A percentile compares a stretch with the other conserved stretches of the same genome.
These are phyloP conservation scores for Thripadectes ignobilis DNA, from an alignment of 2,797 vertebrate genomes.

Conservation along the genomic window DNA sequence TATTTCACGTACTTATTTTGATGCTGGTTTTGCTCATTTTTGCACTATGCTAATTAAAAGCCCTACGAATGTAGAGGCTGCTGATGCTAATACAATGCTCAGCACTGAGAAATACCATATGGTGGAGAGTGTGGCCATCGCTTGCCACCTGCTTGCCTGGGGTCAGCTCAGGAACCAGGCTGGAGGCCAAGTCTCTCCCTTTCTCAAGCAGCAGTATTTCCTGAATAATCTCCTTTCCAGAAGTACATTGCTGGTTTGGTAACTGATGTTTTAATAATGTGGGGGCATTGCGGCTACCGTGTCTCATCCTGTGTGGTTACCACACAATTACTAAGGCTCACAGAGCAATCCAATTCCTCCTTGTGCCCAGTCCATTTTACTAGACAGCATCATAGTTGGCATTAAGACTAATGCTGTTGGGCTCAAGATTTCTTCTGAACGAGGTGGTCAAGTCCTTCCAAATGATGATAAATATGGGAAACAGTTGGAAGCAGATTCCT, in stretches of 20 bases:
- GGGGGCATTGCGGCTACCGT: background rate
- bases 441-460: constrained; percentile 8
- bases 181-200: background rate
- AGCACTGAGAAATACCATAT: constrained; percentile 21
- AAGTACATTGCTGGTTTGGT: background rate
- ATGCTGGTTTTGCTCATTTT: constrained; percentile 2
- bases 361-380: background rate
- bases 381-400: constrained; percentile 5
- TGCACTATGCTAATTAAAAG: constrained; percentile 27
- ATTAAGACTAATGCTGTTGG: background rate
- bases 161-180: constrained; percentile 36
- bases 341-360: background rate
- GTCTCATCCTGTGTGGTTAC: background rate
- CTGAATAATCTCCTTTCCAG: constrained; percentile 6
- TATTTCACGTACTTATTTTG: background rate
- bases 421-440: constrained; percentile 2
- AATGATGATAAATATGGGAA: constrained; percentile 19
- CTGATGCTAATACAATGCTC: constrained; percentile 19
- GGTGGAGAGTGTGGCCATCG: background rate
- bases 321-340: background rate
- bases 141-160: constrained; percentile 18
- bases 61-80: background rate
- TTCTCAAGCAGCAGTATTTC: constrained; percentile 6
- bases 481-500: constrained; percentile 2
- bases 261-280: background rate